A percentile compares a stretch with the other conserved stretches of the same genome.
phyloP scores from a whole-genome alignment of 2,888 invertebrate genomes.

The Podabrus alpinus region DNA sequence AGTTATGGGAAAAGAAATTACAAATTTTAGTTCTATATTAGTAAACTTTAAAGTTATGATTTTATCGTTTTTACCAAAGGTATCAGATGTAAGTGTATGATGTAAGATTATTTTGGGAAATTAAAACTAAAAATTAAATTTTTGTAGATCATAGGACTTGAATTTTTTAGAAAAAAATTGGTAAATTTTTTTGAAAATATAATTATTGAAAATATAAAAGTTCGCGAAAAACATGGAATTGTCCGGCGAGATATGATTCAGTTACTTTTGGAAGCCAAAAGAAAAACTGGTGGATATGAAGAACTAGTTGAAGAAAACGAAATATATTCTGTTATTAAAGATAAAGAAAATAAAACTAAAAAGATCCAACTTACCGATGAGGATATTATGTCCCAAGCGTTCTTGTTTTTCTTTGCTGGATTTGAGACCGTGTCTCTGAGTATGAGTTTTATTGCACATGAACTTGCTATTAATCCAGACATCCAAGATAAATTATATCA shows the following conservation, averaged over 20 bases:
- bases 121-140: too few relatives aligned
- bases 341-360: not conserved
- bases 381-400: not conserved
- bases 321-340: not conserved
- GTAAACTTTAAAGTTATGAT: not conserved
- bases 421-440: not conserved
- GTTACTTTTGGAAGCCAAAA: too few relatives aligned
- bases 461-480: not conserved
- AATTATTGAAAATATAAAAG: conserved; percentile 39
- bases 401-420: not conserved
- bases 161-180: not conserved
- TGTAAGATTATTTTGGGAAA: too few relatives aligned
- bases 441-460: too few relatives aligned
- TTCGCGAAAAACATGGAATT: conserved; percentile 42
- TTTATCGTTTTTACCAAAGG: not conserved
- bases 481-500: not conserved
- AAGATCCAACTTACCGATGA: not conserved
- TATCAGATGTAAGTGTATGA: not conserved
- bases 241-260: conserved; percentile 52
- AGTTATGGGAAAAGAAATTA: conserved; percentile 3
- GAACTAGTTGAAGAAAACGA: conserved; percentile 18
- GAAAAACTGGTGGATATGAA: conserved; percentile 35
- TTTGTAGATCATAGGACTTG: not conserved
- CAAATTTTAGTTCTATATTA: not conserved
- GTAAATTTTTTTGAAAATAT: not conserved